Evolutionary conservation across 1,140 invertebrate species (phyloP).

Genomic region (Drosophila quadrilineata): DNA sequence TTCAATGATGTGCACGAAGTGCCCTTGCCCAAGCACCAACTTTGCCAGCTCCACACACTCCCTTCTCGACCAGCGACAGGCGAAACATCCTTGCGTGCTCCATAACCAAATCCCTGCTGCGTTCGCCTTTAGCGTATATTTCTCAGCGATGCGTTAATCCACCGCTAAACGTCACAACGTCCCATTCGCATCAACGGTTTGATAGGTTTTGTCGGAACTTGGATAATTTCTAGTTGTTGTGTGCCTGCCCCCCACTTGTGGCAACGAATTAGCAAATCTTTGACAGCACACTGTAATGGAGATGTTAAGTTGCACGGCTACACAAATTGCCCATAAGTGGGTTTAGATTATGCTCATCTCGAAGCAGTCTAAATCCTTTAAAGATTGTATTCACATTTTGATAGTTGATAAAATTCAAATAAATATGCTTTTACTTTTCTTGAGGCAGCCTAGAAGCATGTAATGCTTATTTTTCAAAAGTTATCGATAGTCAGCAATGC

Average conservation of each 20-base stretch:
- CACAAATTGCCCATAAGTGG: constrained; percentile 24
- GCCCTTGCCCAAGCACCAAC: not conserved
- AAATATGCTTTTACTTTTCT: not conserved
- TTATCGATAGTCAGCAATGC: constrained; percentile 1
- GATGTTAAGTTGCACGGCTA: constrained; percentile 10
- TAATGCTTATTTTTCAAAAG: not conserved
- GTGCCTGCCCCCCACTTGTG: too few species aligned
- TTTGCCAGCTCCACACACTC: not conserved
- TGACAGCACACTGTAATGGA: not conserved
- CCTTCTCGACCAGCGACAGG: not conserved
- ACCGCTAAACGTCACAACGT: not conserved
- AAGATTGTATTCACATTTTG: too few species aligned
- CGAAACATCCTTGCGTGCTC: not conserved
- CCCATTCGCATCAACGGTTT: constrained; percentile 2
- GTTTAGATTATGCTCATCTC: too few species aligned
- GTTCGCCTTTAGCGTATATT: constrained; percentile 13
- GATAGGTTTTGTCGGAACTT: not conserved
- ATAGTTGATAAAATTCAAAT: too few species aligned
- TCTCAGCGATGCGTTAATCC: constrained; percentile 33
- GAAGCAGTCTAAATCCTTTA: too few species aligned
- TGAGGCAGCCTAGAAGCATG: not conserved
- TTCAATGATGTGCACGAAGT: not conserved
- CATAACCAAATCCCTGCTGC: not conserved
- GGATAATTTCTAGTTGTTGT: too few species aligned
- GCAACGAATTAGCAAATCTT: constrained; percentile 7